Evolutionary conservation across 2,113 vertebrate genomes (phyloP), one percentile per base, ranked within the genome.

Genomic region (Apus apus): DNA sequence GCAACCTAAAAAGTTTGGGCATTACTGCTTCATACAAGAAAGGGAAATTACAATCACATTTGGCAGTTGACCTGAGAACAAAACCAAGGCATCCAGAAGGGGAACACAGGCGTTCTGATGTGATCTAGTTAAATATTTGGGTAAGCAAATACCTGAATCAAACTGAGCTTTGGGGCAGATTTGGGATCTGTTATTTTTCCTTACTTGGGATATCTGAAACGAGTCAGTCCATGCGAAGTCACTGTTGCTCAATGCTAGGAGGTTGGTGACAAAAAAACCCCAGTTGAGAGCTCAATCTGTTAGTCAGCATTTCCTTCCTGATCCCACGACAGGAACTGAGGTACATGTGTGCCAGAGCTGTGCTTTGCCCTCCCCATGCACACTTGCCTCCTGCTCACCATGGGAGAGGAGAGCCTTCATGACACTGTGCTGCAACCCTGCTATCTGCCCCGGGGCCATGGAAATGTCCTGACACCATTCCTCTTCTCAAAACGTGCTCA

Each of bases 271-370:
- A 54, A 61, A 95, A 92, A 89, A 45, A 70, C 46, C 46, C n/a
- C 56, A 11, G 15, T 8, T 9, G 11, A 80, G n/a, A 78, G 54
- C 57, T 57, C 40, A 81, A 81, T 80, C 65, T 78, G 82, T 80
- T 93, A 96, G 90, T 96, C 90, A 94, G 90, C 91, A 85, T 65
- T 97, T 97, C 93, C 94, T 94, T 96, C 84, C 90, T 92, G 84
- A 88, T 96, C 87, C 83, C 84, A 85, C 32, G 1, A 62, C 88
- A 93, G 68, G 87, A 85, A 54, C 65, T 2, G 2, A 58, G 48
- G 67, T 50, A 19, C 18, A 56, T 65, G 74, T 53, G 46, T 45
- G 80, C 34, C 54, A 30, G 40, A 20, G 36, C 73, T 81, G 48
- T 60, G 72, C 50, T 94, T 89, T 15, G 7, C 72, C 40, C 64